phyloP scores from a whole-genome alignment of 2,113 vertebrate species.

The Pogonocichla stellata region DNA sequence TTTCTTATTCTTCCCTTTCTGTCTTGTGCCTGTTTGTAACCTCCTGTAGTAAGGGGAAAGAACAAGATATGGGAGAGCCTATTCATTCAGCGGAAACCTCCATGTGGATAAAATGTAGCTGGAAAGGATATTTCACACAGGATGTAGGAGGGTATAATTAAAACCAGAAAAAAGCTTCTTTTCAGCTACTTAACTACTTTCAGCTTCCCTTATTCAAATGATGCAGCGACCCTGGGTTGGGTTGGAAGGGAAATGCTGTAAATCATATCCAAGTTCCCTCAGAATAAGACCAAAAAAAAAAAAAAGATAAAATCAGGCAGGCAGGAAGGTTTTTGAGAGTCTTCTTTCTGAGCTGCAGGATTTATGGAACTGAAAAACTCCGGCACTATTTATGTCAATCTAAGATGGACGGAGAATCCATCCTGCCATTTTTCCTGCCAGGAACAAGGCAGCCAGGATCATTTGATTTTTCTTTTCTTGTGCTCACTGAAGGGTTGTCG shows the following conservation, averaged over 20 bases:
- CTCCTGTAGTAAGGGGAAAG: not conserved
- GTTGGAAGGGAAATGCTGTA: not conserved
- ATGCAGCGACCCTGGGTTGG: not conserved
- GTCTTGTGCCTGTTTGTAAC: not conserved
- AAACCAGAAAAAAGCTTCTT: not conserved
- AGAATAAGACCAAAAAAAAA: not conserved
- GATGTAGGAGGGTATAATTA: not conserved
- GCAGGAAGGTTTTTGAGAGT: not conserved
- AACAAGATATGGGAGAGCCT: not conserved
- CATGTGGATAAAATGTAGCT: not conserved
- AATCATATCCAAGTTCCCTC: not conserved
- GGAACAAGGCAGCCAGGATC: not conserved
- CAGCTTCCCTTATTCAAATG: not conserved
- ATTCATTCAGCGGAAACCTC: not conserved
- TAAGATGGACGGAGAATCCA: conserved; percentile 47
- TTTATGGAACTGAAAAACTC: not conserved
- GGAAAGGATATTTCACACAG: not conserved
- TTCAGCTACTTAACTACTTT: not conserved
- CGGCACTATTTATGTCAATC: not conserved
- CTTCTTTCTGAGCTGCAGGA: not conserved
- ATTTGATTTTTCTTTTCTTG: not conserved
- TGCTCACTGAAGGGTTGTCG: not conserved
- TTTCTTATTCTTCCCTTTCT: not conserved
- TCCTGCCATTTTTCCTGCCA: conserved; percentile 7
- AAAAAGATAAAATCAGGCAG: not conserved